Conservation (phyloP, 2,113 vertebrate species). For the Actenoides lindsayi region DNA sequence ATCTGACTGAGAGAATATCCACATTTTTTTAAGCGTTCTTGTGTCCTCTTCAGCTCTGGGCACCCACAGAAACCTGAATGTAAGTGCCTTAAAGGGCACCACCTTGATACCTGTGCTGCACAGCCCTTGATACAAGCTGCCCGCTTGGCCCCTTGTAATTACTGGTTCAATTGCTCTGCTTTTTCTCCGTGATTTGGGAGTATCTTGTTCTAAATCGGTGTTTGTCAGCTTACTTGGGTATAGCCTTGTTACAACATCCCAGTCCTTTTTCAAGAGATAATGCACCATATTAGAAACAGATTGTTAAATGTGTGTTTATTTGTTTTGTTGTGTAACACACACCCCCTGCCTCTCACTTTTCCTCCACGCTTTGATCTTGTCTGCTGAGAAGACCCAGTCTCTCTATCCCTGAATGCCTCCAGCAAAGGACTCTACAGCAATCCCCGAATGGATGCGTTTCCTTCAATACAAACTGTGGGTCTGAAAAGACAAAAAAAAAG, state of each 20-base stretch:
- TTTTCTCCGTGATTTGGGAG: not conserved
- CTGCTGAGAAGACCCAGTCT: not conserved
- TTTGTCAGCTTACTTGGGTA: not conserved
- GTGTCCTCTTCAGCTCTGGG: not conserved
- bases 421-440: not conserved
- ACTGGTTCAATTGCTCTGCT: not conserved
- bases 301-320: not conserved
- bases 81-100: not conserved
- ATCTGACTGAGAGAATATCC: no score
- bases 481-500: not conserved
- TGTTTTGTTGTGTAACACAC: not conserved
- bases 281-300: not conserved
- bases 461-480: rapidly evolving
- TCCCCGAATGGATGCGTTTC: not conserved
- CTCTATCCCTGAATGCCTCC: not conserved
- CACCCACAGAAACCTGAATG: not conserved
- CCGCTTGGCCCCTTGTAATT: no score
- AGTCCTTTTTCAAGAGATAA: not conserved
- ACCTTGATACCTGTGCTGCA: no score
- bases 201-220: not conserved
- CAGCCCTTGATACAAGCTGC: rapidly evolving
- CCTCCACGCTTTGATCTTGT: not conserved
- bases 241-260: not conserved
- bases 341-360: not conserved
- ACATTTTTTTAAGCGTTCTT: not conserved